phyloP scores from a whole-genome alignment of 2,113 vertebrate species.

The Zeus faber region DNA sequence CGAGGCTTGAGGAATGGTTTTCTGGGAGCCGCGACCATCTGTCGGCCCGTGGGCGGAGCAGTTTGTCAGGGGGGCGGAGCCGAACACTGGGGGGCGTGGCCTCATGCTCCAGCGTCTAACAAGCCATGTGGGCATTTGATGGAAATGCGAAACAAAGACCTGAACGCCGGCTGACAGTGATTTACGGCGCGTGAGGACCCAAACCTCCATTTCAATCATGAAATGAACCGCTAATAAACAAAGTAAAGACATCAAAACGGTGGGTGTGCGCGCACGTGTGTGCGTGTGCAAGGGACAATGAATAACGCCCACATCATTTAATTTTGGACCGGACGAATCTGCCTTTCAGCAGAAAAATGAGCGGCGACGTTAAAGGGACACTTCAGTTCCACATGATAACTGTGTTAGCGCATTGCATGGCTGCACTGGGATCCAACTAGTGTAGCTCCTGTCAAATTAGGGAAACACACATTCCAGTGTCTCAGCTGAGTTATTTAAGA shows the following conservation, averaged over 20 bases:
- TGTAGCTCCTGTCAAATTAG: too few species aligned
- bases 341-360: constrained; percentile 28
- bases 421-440: too few species aligned
- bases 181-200: constrained; percentile 66
- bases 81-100: constrained; percentile 34
- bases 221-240: constrained; percentile 77
- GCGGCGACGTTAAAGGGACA: too few species aligned
- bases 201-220: constrained; percentile 76
- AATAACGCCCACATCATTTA: constrained; percentile 59
- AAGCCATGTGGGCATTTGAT: constrained; percentile 73
- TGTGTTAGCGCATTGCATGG: too few species aligned
- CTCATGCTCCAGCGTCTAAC: constrained; percentile 55
- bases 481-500: too few species aligned
- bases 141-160: constrained; percentile 80
- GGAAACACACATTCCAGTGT: too few species aligned
- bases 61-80: too few species aligned
- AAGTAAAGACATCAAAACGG: constrained; percentile 37
- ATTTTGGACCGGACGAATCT: constrained; percentile 53
- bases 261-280: neutral
- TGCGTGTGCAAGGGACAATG: constrained; percentile 14
- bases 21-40: constrained; percentile 52
- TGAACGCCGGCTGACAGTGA: constrained; percentile 76
- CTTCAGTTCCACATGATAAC: too few species aligned
- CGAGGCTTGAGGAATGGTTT: constrained; percentile 53
- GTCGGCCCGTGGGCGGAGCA: too few species aligned